A percentile compares a stretch with the other conserved stretches of the same genome.
Conservation (phyloP, 2,113 vertebrate genomes). For the Pseudorasbora parva region DNA sequence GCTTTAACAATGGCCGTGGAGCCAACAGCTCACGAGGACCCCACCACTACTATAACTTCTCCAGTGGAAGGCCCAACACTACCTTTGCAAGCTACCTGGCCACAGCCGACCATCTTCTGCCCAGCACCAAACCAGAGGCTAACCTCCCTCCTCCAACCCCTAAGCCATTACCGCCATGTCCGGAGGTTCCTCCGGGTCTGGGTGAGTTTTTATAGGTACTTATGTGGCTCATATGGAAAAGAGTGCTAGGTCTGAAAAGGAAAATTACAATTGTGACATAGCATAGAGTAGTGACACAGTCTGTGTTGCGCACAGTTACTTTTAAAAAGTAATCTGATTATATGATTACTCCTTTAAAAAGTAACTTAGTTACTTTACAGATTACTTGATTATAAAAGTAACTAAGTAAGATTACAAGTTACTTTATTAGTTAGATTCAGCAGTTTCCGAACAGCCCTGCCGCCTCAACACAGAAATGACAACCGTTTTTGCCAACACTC, state of each 20-base stretch:
- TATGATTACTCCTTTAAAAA: no score
- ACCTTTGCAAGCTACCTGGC: slow-evolving; percentile 79
- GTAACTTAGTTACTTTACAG: no score
- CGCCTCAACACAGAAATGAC: no score
- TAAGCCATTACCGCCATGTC: slow-evolving; percentile 88
- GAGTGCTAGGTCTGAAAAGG: neutral
- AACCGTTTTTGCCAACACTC: no score
- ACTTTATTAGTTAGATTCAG: no score
- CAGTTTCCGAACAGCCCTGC: no score
- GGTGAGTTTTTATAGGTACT: slow-evolving; percentile 77
- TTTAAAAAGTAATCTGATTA: no score
- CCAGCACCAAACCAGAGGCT: slow-evolving; percentile 77
- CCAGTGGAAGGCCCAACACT: slow-evolving; percentile 79
- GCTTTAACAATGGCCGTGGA: slow-evolving; percentile 89
- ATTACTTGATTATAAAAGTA: no score
- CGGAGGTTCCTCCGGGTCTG: slow-evolving; percentile 87
- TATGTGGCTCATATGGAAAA: neutral
- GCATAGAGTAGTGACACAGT: no score
- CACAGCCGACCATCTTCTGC: slow-evolving; percentile 74
- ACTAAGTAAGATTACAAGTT: no score
- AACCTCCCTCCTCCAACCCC: slow-evolving; percentile 80
- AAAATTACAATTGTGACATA: neutral
- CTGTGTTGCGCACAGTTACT: no score
- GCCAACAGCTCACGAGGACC: slow-evolving; percentile 78
- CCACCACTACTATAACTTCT: slow-evolving; percentile 84